phyloP scores from a whole-genome alignment of 2,797 vertebrate species.

The Rousettus madagascariensis region DNA sequence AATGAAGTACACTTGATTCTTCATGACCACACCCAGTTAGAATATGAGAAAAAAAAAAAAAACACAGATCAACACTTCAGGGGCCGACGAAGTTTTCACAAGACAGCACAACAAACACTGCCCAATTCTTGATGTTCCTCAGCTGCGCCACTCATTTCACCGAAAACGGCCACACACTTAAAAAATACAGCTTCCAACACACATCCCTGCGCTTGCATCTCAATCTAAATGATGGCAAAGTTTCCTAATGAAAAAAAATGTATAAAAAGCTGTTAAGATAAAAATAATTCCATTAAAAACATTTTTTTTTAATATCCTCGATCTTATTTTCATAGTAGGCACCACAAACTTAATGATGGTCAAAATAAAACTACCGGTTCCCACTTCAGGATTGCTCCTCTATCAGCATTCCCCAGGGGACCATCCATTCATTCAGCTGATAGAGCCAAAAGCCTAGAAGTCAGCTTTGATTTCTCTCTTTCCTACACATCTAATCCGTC shows the following conservation, averaged over 20 bases:
- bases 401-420: not conserved
- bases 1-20: not conserved
- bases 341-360: not conserved
- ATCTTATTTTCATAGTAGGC: not conserved
- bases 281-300: conserved; percentile 1
- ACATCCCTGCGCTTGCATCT: not conserved
- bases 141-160: not conserved
- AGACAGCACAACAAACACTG: not conserved
- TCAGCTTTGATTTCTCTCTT: not conserved
- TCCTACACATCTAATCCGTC: not conserved
- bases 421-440: not conserved
- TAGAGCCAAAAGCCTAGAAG: not conserved
- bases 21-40: not conserved
- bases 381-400: not conserved
- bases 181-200: not conserved
- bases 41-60: not conserved
- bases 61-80: not conserved
- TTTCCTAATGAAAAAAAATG: not conserved
- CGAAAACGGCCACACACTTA: not conserved
- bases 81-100: not conserved
- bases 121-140: not conserved
- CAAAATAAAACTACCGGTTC: not conserved
- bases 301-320: not conserved
- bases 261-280: not conserved
- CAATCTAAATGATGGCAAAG: not conserved